Conservation (phyloP, 1,140 invertebrate species). For the Cherax quadricarinatus region DNA sequence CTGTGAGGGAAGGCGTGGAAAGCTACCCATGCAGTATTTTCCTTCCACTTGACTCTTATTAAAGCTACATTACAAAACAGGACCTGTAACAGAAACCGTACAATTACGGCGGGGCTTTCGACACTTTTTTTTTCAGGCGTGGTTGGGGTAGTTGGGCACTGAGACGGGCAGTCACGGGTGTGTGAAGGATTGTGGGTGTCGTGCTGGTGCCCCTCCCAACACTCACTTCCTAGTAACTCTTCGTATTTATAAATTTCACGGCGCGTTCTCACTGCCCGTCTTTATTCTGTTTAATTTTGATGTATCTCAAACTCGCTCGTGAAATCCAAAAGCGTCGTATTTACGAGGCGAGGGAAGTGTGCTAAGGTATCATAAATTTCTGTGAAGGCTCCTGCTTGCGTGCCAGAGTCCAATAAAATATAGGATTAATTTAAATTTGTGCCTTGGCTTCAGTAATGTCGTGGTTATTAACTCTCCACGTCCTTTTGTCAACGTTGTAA, state of each 20-base stretch:
- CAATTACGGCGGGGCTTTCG: constrained; percentile 21
- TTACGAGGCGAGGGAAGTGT: background rate
- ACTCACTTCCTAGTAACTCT: constrained; percentile 13
- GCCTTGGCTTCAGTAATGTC: no score
- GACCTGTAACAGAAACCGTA: constrained; percentile 23
- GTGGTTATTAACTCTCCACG: no score
- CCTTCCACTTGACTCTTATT: background rate
- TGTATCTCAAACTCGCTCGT: background rate
- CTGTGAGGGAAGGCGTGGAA: background rate
- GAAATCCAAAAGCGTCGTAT: background rate
- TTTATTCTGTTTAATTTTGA: constrained; percentile 24
- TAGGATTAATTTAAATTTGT: no score
- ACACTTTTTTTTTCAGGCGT: background rate
- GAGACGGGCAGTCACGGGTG: constrained; percentile 11
- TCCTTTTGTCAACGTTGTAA: no score
- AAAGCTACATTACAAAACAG: constrained; percentile 35
- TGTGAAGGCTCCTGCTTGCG: background rate
- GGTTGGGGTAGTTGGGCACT: background rate
- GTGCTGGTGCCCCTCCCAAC: constrained; percentile 15
- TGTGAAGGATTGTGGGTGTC: constrained; percentile 19
- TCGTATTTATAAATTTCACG: constrained; percentile 49
- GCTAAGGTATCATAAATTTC: background rate
- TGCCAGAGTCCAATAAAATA: no score
- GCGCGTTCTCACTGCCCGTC: constrained; percentile 6
- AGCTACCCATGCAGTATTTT: background rate